Conservation (phyloP, 2,113 vertebrate genomes). For the Meriones unguiculatus region DNA sequence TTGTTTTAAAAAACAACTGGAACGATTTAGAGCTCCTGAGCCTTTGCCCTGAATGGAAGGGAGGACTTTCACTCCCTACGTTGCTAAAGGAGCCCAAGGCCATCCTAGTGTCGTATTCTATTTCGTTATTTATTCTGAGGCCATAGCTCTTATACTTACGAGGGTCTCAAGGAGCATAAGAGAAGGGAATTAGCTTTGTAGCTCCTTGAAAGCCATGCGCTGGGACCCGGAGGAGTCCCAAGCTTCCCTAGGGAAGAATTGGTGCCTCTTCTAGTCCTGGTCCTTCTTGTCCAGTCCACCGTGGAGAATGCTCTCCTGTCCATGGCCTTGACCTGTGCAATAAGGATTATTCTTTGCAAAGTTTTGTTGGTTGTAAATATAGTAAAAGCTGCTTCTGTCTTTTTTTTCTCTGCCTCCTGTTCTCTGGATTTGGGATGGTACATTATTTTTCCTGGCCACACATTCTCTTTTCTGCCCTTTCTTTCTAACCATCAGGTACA, state of each 20-base stretch:
- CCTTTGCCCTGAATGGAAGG: slow-evolving; percentile 63
- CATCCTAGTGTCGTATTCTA: slow-evolving; percentile 69
- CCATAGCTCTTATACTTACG: slow-evolving; percentile 58
- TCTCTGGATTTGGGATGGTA: slow-evolving; percentile 41
- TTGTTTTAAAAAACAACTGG: slow-evolving; percentile 84
- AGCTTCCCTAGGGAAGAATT: not conserved
- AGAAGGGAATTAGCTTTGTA: slow-evolving; percentile 41
- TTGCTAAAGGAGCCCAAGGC: slow-evolving; percentile 62
- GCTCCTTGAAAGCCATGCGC: slow-evolving; percentile 41
- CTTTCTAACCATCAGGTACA: not conserved
- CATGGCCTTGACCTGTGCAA: slow-evolving; percentile 74
- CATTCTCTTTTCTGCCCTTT: not conserved
- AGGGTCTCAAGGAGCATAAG: slow-evolving; percentile 37
- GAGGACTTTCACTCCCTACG: slow-evolving; percentile 6
- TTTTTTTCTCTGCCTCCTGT: slow-evolving; percentile 68
- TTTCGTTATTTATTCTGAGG: slow-evolving; percentile 82
- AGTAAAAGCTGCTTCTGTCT: slow-evolving; percentile 82
- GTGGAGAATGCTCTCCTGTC: slow-evolving; percentile 26
- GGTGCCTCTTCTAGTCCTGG: not conserved
- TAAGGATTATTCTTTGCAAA: slow-evolving; percentile 71
- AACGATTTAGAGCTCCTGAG: slow-evolving; percentile 71
- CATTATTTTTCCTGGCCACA: not conserved
- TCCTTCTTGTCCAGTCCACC: not conserved
- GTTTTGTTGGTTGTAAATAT: slow-evolving; percentile 80
- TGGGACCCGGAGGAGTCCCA: not conserved